Evolutionary conservation across 2,888 invertebrate species (phyloP).

Genomic region (Crioceris asparagi): DNA sequence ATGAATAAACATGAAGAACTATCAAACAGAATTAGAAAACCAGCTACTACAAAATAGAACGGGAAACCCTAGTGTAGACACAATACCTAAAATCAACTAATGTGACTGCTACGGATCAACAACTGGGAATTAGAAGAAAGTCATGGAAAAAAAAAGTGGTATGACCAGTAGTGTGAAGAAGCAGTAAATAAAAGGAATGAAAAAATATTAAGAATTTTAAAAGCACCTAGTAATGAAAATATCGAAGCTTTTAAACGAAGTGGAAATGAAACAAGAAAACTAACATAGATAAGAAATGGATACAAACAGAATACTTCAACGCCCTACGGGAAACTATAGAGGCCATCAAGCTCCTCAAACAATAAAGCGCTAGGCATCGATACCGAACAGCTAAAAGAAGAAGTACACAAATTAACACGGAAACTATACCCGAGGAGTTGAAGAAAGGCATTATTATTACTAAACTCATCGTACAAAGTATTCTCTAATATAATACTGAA

Average conservation of each 20-base stretch:
- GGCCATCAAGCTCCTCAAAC: not conserved
- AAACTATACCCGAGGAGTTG: not conserved
- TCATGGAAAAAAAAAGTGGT: not conserved
- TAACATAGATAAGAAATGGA: not conserved
- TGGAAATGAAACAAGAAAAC: too few relatives aligned
- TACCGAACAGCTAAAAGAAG: not conserved
- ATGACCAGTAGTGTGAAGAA: not conserved
- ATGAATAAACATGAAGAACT: too few relatives aligned
- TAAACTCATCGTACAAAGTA: not conserved
- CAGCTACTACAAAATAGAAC: too few relatives aligned
- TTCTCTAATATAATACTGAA: too few relatives aligned
- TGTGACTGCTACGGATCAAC: too few relatives aligned
- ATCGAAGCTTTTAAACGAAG: too few relatives aligned
- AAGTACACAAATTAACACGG: not conserved
- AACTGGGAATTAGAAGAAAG: too few relatives aligned
- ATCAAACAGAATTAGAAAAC: too few relatives aligned
- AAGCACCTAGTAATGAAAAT: not conserved
- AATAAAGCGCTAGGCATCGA: not conserved
- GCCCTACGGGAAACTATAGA: not conserved
- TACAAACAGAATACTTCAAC: not conserved
- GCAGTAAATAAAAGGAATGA: not conserved
- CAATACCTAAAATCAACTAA: too few relatives aligned
- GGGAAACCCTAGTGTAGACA: too few relatives aligned
- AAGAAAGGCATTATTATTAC: not conserved
- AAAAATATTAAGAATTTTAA: too few relatives aligned